Evolutionary conservation across 2,797 vertebrate genomes (phyloP).

Genomic region (Austrolebias charrua): DNA sequence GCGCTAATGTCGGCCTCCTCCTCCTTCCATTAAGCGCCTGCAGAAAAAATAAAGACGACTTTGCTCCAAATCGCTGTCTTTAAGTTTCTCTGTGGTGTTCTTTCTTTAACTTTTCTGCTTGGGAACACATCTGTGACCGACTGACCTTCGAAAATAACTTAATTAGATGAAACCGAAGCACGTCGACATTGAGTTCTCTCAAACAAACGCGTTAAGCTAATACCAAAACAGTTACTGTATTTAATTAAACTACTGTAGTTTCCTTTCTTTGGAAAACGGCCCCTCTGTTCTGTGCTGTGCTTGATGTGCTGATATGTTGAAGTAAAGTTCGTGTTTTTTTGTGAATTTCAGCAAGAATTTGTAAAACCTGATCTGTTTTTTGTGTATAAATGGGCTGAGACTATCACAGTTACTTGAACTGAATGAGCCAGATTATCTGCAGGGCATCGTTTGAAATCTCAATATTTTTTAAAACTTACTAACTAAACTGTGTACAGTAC

Average conservation of each 20-base stretch:
- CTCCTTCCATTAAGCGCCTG: constrained; percentile 63
- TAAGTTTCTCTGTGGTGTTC: neutral
- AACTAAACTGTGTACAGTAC: no score
- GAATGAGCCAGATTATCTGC: no score
- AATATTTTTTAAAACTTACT: no score
- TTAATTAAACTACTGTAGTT: neutral
- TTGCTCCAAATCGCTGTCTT: constrained; percentile 8
- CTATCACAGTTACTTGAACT: no score
- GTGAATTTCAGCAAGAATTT: no score
- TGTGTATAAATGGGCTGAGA: no score
- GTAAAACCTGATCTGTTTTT: no score
- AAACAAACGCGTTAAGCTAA: constrained; percentile 8
- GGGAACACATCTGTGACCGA: neutral
- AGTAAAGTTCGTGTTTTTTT: no score
- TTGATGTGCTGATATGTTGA: no score
- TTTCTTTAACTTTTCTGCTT: neutral
- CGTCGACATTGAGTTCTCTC: constrained; percentile 20
- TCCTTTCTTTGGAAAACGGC: no score
- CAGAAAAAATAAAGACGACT: constrained; percentile 30
- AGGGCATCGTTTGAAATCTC: no score
- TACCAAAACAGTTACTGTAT: constrained; percentile 8
- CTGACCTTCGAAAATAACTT: neutral
- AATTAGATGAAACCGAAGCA: neutral
- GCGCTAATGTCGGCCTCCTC: constrained; percentile 73
- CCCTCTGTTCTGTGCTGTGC: no score